Conservation (phyloP, 2,113 vertebrate genomes). For the Ginglymostoma cirratum region DNA sequence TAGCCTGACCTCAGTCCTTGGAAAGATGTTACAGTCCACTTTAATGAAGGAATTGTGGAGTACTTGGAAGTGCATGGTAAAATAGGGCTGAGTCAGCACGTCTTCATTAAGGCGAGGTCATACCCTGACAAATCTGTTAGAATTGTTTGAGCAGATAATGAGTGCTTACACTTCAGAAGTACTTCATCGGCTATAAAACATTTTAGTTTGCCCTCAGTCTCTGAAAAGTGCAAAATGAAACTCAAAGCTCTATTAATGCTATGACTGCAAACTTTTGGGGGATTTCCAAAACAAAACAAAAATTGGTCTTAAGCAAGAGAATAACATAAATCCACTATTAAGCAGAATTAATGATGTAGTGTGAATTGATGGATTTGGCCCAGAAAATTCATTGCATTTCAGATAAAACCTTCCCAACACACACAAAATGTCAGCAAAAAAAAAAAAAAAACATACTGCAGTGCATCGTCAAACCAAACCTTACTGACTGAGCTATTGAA, state of each 20-base stretch:
- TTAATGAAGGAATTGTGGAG: too few relatives aligned
- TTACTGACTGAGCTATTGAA: not conserved
- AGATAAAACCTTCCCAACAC: not conserved
- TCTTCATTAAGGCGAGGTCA: too few relatives aligned
- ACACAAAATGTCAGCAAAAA: not conserved
- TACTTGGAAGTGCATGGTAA: too few relatives aligned
- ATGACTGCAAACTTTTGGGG: not conserved
- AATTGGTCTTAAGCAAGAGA: not conserved
- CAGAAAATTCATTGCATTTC: not conserved
- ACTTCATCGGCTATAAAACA: not conserved
- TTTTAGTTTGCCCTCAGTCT: not conserved
- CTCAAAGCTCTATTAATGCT: not conserved
- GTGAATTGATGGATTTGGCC: not conserved
- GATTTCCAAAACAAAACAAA: not conserved
- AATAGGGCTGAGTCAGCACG: too few relatives aligned
- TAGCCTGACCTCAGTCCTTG: too few relatives aligned
- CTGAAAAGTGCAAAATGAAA: not conserved
- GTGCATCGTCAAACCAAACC: not conserved
- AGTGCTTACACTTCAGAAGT: not conserved
- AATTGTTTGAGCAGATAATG: too few relatives aligned
- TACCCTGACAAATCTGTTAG: too few relatives aligned
- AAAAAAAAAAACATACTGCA: not conserved
- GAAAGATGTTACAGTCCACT: too few relatives aligned
- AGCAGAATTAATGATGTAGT: not conserved
- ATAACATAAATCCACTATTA: not conserved